Percentiles rank a stretch among this genome's conserved stretches.
These are phyloP conservation scores for Pampus argenteus DNA, from an alignment of 2,797 vertebrate genomes.

Conservation along the genomic window DNA sequence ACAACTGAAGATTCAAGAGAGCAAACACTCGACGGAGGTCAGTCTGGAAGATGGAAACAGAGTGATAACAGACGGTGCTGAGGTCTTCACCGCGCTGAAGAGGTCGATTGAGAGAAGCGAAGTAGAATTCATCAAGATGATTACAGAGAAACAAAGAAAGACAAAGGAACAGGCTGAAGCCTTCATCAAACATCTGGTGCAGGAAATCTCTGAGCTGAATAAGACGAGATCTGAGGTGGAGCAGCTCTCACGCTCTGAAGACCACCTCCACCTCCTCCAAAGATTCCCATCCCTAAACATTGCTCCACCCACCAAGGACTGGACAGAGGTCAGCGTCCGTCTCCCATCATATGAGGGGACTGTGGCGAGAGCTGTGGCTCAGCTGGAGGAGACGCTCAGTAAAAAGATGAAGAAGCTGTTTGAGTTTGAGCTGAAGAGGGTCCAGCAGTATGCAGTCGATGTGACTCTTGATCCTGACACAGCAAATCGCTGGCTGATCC, in stretches of 20 bases:
- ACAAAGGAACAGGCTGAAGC: constrained; percentile 17
- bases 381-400: constrained; percentile 2
- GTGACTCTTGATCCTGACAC: constrained; percentile 30
- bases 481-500: neutral
- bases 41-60: constrained; percentile 20
- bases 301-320: constrained; percentile 19
- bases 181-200: constrained; percentile 30
- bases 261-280: constrained; percentile 14
- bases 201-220: constrained; percentile 41
- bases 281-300: neutral
- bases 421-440: constrained; percentile 13
- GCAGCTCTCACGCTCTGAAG: constrained; percentile 11
- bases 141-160: constrained; percentile 13
- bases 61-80: neutral
- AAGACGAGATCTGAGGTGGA: constrained; percentile 3
- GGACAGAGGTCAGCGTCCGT: constrained; percentile 3
- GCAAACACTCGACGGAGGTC: constrained; percentile 16
- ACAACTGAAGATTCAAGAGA: constrained; percentile 17
- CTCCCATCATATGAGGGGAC: neutral
- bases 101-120: constrained; percentile 9
- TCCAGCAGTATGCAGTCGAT: constrained; percentile 16
- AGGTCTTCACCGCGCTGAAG: constrained; percentile 24
- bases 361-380: constrained; percentile 10
- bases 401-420: neutral
- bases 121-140: neutral